phyloP scores from a whole-genome alignment of 2,888 invertebrate species.

The Clanis bilineata region DNA sequence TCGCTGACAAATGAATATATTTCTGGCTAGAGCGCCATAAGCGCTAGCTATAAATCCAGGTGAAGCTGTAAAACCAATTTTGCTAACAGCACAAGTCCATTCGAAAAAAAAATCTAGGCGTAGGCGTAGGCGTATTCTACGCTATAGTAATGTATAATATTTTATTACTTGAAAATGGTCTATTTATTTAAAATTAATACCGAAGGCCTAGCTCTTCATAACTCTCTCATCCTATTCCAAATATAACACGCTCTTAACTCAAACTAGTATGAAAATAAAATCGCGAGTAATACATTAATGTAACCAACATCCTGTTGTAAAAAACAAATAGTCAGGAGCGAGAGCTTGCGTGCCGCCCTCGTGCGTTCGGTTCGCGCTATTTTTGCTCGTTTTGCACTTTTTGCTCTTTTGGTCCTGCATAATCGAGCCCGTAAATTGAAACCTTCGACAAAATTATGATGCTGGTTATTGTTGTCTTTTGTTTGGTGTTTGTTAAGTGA shows the following conservation, averaged over 20 bases:
- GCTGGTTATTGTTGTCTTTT: constrained; percentile 19
- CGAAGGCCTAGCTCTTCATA: no score
- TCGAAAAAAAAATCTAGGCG: no score
- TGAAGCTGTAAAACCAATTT: no score
- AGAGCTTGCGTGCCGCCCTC: constrained; percentile 57
- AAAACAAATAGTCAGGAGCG: constrained; percentile 40
- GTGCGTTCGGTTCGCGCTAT: constrained; percentile 65
- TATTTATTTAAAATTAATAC: no score
- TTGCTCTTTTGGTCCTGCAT: constrained; percentile 50
- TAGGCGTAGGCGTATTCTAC: no score
- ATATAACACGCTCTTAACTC: not conserved
- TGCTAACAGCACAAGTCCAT: no score
- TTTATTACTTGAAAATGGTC: no score
- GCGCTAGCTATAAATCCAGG: no score
- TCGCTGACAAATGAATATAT: no score
- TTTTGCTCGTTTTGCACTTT: constrained; percentile 53
- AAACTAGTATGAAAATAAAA: constrained; percentile 32
- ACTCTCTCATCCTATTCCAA: no score
- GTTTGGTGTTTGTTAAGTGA: not conserved
- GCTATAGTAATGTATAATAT: no score
- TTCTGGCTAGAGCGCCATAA: no score
- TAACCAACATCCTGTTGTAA: constrained; percentile 27
- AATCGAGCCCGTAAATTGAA: constrained; percentile 68
- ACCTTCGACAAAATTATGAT: constrained; percentile 52
- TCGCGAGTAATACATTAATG: constrained; percentile 17